Percentiles rank a stretch among this genome's conserved stretches.
These are phyloP conservation scores for Harpalus rubripes DNA, from an alignment of 2,888 invertebrate genomes.

Conservation along the genomic window DNA sequence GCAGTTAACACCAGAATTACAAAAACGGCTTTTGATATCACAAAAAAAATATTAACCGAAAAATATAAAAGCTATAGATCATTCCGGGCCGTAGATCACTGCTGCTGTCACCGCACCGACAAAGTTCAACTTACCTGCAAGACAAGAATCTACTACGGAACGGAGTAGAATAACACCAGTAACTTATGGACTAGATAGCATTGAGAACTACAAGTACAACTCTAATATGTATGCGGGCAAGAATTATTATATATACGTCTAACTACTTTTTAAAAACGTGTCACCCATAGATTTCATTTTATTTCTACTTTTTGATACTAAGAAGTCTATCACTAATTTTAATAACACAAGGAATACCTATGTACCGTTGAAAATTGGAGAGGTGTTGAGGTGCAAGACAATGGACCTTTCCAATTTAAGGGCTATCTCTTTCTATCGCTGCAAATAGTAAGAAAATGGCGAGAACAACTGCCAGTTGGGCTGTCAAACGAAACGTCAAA, in stretches of 20 bases:
- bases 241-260: not conserved
- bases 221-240: not conserved
- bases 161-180: conserved; percentile 55
- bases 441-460: too few relatives aligned
- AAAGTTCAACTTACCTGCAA: conserved; percentile 59
- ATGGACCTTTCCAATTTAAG: too few relatives aligned
- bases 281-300: not conserved
- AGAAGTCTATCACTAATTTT: too few relatives aligned
- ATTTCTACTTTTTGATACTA: not conserved
- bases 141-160: conserved; percentile 8
- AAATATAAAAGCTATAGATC: conserved; percentile 67
- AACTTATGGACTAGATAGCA: conserved; percentile 65
- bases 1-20: conserved; percentile 67
- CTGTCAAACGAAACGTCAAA: too few relatives aligned
- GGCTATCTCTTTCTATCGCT: too few relatives aligned
- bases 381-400: too few relatives aligned
- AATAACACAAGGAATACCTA: too few relatives aligned
- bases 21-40: conserved; percentile 61
- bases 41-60: conserved; percentile 66
- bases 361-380: too few relatives aligned
- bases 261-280: not conserved
- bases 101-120: conserved; percentile 59
- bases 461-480: too few relatives aligned
- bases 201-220: conserved; percentile 34
- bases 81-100: conserved; percentile 62